Conservation (phyloP, 35 echinoderm and acorn worm genomes). For the Lytechinus variegatus region DNA sequence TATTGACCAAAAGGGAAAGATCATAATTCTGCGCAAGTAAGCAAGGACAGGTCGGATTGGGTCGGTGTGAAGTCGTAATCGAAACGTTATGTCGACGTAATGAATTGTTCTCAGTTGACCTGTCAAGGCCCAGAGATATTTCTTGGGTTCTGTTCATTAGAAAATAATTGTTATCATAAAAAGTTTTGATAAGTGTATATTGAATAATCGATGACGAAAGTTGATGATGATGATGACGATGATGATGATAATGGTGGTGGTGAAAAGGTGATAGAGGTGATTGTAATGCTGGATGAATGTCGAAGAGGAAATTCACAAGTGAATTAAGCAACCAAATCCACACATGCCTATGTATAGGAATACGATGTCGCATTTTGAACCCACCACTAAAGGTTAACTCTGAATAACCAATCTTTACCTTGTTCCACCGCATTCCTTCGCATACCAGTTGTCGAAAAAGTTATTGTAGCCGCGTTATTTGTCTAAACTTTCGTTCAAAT, state of each 20-base stretch:
- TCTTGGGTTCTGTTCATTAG: too few relatives aligned
- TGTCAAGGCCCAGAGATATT: too few relatives aligned
- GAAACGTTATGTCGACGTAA: not conserved
- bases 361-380: not conserved
- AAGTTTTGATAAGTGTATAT: too few relatives aligned
- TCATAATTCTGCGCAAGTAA: too few relatives aligned
- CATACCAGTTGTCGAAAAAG: slow-evolving; percentile 1
- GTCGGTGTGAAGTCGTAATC: not conserved
- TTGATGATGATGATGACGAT: not conserved
- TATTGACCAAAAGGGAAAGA: too few relatives aligned
- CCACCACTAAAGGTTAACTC: not conserved
- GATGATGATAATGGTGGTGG: not conserved
- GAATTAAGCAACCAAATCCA: not conserved
- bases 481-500: not conserved
- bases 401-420: not conserved
- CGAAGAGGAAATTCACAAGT: not conserved
- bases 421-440: not conserved
- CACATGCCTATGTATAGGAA: not conserved
- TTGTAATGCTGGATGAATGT: not conserved
- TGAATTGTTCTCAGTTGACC: not conserved
- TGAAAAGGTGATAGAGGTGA: not conserved
- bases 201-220: too few relatives aligned
- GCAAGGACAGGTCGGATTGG: too few relatives aligned
- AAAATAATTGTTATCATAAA: too few relatives aligned
- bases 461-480: not conserved